These are phyloP conservation scores for Drosophila equinoxialis DNA, from an alignment of 1,140 invertebrate genomes.

Conservation along the genomic window DNA sequence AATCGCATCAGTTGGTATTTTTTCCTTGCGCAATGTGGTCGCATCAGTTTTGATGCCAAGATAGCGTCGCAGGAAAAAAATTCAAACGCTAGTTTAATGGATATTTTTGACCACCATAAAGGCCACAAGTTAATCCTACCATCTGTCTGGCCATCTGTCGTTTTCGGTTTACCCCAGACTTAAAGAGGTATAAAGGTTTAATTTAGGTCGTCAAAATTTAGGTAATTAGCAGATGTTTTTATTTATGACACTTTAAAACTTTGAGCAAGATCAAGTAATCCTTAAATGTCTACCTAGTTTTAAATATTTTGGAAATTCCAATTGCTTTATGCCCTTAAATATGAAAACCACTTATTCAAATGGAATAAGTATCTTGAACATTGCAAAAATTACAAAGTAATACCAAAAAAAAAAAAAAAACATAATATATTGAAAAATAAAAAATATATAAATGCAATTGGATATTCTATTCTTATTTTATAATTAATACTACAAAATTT, in stretches of 20 bases:
- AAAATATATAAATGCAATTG: too few species aligned
- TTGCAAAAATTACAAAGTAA: too few species aligned
- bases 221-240: neutral
- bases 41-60: neutral
- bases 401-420: too few species aligned
- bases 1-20: neutral
- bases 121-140: neutral
- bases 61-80: neutral
- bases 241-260: neutral
- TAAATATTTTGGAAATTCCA: neutral
- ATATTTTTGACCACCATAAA: neutral
- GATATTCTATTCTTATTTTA: too few species aligned
- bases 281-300: neutral
- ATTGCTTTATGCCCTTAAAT: neutral
- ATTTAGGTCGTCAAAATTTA: neutral
- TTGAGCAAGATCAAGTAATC: neutral
- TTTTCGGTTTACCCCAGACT: neutral
- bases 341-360: too few species aligned
- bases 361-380: too few species aligned
- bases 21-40: neutral
- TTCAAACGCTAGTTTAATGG: neutral
- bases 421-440: too few species aligned
- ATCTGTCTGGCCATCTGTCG: constrained; percentile 1
- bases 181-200: neutral
- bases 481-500: too few species aligned